Evolutionary conservation across 2,113 vertebrate species (phyloP).

Genomic region (Melanerpes formicivorus): DNA sequence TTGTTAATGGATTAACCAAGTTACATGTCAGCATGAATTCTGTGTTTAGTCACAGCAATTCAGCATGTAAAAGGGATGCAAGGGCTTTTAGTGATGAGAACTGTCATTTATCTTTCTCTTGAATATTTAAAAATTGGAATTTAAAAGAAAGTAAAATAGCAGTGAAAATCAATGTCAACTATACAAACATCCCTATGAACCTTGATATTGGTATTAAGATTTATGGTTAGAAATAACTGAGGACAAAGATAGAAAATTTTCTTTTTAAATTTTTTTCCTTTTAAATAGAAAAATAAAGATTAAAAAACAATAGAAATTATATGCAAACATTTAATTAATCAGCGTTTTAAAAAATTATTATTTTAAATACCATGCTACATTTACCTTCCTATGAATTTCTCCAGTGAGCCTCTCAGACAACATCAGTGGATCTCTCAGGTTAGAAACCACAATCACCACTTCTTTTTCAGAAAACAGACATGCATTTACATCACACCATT

Average conservation of each 20-base stretch:
- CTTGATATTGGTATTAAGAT: background rate
- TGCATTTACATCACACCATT: background rate
- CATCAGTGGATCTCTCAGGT: background rate
- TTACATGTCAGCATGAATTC: background rate
- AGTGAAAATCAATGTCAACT: background rate
- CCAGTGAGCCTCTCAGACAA: background rate
- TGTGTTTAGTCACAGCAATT: background rate
- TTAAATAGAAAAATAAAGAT: background rate
- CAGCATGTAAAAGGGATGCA: background rate
- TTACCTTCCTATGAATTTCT: background rate
- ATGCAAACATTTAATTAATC: background rate
- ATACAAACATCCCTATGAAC: background rate
- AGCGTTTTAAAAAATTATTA: background rate
- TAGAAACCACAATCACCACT: background rate
- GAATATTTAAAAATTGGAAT: background rate
- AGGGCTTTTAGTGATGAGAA: background rate
- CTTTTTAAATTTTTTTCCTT: background rate
- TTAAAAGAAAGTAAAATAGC: background rate
- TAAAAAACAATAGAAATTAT: background rate
- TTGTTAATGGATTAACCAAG: background rate
- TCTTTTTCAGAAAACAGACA: background rate
- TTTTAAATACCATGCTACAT: background rate
- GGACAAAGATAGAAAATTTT: background rate
- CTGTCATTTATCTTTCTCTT: background rate
- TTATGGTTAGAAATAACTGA: background rate